Conservation (phyloP, 1,140 invertebrate genomes). For the Drosophila tani region DNA sequence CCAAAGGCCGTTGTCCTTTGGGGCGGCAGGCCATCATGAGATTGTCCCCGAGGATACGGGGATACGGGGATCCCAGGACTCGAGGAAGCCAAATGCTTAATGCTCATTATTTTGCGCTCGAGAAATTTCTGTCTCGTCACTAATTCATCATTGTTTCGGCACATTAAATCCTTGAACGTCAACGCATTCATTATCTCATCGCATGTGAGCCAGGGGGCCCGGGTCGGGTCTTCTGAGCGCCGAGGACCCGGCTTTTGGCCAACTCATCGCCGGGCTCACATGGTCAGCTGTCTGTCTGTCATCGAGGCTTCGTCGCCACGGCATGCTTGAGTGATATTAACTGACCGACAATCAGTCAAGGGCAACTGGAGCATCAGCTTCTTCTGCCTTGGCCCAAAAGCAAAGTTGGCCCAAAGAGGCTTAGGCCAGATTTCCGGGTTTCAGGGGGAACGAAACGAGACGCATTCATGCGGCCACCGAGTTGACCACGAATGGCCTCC, state of each 20-base stretch:
- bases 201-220: constrained; percentile 31
- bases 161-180: constrained; percentile 83
- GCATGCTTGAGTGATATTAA: constrained; percentile 81
- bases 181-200: constrained; percentile 82
- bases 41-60: constrained; percentile 27
- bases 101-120: constrained; percentile 81
- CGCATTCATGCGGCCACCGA: constrained; percentile 54
- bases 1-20: constrained; percentile 11
- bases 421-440: constrained; percentile 67
- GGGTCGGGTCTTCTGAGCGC: neutral
- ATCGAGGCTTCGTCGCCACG: constrained; percentile 60
- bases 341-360: constrained; percentile 81
- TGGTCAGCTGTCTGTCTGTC: constrained; percentile 49
- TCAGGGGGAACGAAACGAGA: constrained; percentile 1
- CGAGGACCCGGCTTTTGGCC: constrained; percentile 55
- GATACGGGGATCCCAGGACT: constrained; percentile 7
- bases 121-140: constrained; percentile 84
- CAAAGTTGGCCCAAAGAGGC: constrained; percentile 51
- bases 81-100: constrained; percentile 53
- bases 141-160: constrained; percentile 84
- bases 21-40: constrained; percentile 42
- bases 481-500: constrained; percentile 46
- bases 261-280: constrained; percentile 72
- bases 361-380: constrained; percentile 48
- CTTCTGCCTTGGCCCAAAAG: constrained; percentile 17